Evolutionary conservation across 2,888 invertebrate species (phyloP), one percentile per base, ranked within the genome.

Genomic region (Heteromurus nitidus): DNA sequence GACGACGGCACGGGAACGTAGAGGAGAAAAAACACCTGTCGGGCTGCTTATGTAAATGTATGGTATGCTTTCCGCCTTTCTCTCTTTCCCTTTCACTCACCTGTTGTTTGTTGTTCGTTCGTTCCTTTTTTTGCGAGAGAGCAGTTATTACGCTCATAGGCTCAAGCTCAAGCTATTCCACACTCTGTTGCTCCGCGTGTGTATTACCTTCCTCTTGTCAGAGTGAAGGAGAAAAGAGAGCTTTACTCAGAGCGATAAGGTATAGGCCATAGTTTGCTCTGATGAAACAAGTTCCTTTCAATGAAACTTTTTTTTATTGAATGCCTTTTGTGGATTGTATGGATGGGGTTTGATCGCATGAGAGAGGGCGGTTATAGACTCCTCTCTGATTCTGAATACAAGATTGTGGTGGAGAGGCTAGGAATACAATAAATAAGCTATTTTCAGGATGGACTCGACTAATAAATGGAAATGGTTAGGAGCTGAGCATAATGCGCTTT

Each of bases 21-120:
- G n/a, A n/a, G n/a, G n/a, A n/a, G n/a, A n/a, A 73, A 81, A 81
- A 81, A 81, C 81, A 81, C 81, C 81, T 81, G 81, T 81, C 81
- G 81, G 62, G 65, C 42, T 79, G 69, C 64, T 76, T 81, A 81
- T 81, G 81, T 81, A 81, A 81, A 81, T 81, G 68, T 31, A 76
- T 31, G 30, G 50, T 11, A 69, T 68, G 44, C 70, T 20, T 50
- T 50, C n/a, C 50, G n/a, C n/a, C n/a, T n/a, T n/a, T n/a, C n/a
- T n/a, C 47, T 42, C 47, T 53, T 79, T 58, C 42, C 60, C 74
- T 81, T 80, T 76, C 65, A 75, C 69, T 81, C 81, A 81, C 81
- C 81, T 81, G 81, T 81, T 81, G 81, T 81, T 81, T 81, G 81
- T 75, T 75, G 69, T 70, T 62, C 53, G 36, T 28, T 81, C 20